phyloP scores from a whole-genome alignment of 2,888 invertebrate species.

The Microdon myrmicae region DNA sequence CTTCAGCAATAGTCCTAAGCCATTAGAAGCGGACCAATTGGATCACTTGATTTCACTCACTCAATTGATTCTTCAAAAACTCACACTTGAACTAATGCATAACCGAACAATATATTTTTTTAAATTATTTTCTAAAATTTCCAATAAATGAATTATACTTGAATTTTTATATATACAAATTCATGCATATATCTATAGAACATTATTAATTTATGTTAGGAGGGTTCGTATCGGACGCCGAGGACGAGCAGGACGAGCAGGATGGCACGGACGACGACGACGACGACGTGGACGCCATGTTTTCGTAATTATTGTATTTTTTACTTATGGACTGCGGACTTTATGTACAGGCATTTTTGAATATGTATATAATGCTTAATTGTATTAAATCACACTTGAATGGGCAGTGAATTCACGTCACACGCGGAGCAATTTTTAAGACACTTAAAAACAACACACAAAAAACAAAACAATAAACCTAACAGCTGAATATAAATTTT shows the following conservation, averaged over 20 bases:
- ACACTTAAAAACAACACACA: conserved; percentile 3
- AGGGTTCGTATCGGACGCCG: conserved; percentile 40
- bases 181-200: not conserved
- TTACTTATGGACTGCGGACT: too few relatives aligned
- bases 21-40: conserved; percentile 33
- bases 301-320: conserved; percentile 36
- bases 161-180: conserved; percentile 4
- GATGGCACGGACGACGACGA: conserved; percentile 45
- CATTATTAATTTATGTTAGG: conserved; percentile 23
- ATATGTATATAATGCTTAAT: conserved; percentile 10
- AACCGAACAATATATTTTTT: too few relatives aligned
- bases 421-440: conserved; percentile 16
- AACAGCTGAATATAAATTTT: too few relatives aligned
- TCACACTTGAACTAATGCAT: too few relatives aligned
- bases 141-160: conserved; percentile 40
- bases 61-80: too few relatives aligned
- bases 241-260: conserved; percentile 25
- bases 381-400: conserved; percentile 27
- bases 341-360: too few relatives aligned
- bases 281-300: conserved; percentile 47
- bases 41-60: conserved; percentile 25
- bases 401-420: conserved; percentile 25
- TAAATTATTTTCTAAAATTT: conserved; percentile 9
- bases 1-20: conserved; percentile 46
- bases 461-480: too few relatives aligned